Evolutionary conservation across 2,113 vertebrate genomes (phyloP), one percentile per base, ranked within the genome.

Genomic region (Cettia cetti): DNA sequence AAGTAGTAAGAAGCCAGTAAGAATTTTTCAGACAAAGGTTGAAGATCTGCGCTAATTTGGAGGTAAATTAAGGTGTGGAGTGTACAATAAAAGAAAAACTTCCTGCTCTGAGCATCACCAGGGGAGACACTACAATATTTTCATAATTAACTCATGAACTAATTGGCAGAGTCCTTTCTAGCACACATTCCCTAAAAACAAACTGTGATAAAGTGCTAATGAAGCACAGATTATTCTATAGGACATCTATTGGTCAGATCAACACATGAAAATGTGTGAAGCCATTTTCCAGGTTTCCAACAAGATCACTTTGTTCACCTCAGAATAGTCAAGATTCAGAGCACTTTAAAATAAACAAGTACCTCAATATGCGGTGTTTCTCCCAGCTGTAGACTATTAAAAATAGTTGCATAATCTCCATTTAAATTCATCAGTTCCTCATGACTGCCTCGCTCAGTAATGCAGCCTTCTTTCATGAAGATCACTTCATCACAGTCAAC

Each of bases 401-500:
- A 99, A 97, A 99, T 99, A 86, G 99, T 96, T 30, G 99, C 98
- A 50, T 99, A 99, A 88, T 99, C 99, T 8, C 98, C 98, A 64
- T 98, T 99, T 76, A 99, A 97, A 75, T 98, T 98, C 98, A 99
- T 99, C 94, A 99, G 97, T 28, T 98, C 97, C 90, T 99, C 99
- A 21, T 99, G 99, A 93, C 98, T 99, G 74, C 99, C 99, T 91
- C 98, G 97, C 96, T 99, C 99, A 0, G 98, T 98, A 69, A 99
- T 98, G 74, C 98, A 98, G 68, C 99, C 99, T 57, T 99, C 99
- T 72, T 98, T 98, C 99, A 99, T 98, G 97, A 99, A 98, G 96
- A 99, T 98, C 85, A 99, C 98, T 59, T 99, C 98, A 96, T 99
- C 99, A 94, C 99, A 99, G 90, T 99, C 99, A 85, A 98, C 98